Evolutionary conservation across 2,113 vertebrate species (phyloP).

Genomic region (Euleptes europaea): DNA sequence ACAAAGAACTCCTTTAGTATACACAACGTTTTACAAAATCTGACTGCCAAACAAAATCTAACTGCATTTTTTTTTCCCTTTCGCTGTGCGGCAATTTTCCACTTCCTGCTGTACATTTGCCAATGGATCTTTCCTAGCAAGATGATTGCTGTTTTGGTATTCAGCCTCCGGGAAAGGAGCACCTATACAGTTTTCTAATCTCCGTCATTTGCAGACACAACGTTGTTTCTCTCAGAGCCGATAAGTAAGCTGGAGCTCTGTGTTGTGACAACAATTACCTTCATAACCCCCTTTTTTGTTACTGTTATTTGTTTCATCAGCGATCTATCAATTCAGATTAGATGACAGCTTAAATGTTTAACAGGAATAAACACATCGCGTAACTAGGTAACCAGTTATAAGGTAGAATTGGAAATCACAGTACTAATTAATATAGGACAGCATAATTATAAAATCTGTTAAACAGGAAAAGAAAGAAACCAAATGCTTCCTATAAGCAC

Average conservation of each 20-base stretch:
- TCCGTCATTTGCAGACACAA: background rate
- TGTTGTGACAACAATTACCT: background rate
- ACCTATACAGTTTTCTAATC: background rate
- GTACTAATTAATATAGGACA: background rate
- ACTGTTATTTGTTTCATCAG: background rate
- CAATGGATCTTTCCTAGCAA: background rate
- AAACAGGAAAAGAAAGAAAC: background rate
- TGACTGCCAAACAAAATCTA: background rate
- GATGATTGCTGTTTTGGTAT: background rate
- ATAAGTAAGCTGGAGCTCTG: background rate
- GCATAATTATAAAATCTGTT: background rate
- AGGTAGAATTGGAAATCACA: background rate
- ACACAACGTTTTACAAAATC: background rate
- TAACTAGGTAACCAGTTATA: background rate
- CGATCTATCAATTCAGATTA: background rate
- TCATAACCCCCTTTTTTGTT: background rate
- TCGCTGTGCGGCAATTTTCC: background rate
- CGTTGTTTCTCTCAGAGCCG: background rate
- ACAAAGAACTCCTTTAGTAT: background rate
- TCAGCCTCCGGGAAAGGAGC: background rate
- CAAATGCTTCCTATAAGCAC: background rate
- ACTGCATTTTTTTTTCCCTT: background rate
- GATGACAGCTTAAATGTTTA: constrained; percentile 6
- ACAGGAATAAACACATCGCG: constrained; percentile 9
- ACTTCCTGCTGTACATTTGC: background rate